Percentiles rank a stretch among this genome's conserved stretches.
Evolutionary conservation across 2,113 vertebrate genomes (phyloP).

Genomic region (Gymnocephalus cernua): DNA sequence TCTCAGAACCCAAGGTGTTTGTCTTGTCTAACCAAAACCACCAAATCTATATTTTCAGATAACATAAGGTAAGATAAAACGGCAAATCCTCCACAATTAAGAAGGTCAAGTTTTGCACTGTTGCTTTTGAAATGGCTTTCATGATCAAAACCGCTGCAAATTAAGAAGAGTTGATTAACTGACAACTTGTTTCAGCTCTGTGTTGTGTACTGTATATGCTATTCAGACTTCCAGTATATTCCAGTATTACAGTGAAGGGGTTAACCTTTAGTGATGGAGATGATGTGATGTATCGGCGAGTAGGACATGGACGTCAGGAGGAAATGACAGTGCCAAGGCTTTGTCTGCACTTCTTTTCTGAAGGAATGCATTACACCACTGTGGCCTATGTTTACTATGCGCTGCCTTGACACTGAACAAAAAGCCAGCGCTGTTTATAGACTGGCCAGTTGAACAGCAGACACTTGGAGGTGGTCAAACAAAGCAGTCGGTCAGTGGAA

Average conservation of each 20-base stretch:
- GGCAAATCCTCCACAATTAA: not conserved
- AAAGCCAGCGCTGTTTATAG: slow-evolving; percentile 67
- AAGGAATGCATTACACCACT: slow-evolving; percentile 50
- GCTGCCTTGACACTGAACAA: slow-evolving; percentile 41
- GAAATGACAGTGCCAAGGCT: slow-evolving; percentile 24
- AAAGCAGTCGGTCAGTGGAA: slow-evolving; percentile 62
- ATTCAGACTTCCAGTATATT: not conserved
- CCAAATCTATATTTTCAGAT: not conserved
- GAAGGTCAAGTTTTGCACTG: not conserved
- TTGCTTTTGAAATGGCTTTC: not conserved
- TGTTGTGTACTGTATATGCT: not conserved
- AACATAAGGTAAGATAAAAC: not conserved
- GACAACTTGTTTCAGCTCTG: not conserved
- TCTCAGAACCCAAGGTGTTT: not conserved
- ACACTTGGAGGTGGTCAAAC: slow-evolving; percentile 63
- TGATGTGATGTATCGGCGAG: not conserved
- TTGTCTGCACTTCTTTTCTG: slow-evolving; percentile 24
- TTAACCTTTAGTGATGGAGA: not conserved
- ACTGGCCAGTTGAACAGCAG: slow-evolving; percentile 45
- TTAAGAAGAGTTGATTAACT: not conserved
- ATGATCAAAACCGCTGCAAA: not conserved
- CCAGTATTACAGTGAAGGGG: not conserved
- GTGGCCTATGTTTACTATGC: slow-evolving; percentile 69
- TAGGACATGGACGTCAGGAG: slow-evolving; percentile 11
- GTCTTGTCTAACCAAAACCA: not conserved